phyloP scores from a whole-genome alignment of 2,888 invertebrate genomes.

The Machimus atricapillus region DNA sequence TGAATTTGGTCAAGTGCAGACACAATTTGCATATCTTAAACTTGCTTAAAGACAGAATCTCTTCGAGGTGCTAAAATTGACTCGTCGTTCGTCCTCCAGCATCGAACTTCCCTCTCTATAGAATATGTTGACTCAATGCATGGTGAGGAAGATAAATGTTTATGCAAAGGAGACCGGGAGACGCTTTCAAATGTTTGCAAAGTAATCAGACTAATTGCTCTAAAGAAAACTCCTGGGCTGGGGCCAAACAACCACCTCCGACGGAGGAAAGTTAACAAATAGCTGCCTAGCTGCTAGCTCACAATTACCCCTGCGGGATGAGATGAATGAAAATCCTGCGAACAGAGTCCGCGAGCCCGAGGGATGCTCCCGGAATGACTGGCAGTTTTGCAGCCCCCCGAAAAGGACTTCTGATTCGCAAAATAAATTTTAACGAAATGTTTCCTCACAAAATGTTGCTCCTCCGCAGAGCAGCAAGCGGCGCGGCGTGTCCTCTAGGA shows the following conservation, averaged over 20 bases:
- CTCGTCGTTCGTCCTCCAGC: not conserved
- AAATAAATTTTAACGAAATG: not conserved
- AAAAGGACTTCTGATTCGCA: not conserved
- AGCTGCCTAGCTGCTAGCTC: not conserved
- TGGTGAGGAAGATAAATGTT: not conserved
- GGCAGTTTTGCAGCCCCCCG: not conserved
- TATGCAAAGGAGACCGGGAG: not conserved
- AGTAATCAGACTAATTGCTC: not conserved
- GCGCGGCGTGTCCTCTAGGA: not conserved
- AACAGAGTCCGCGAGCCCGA: not conserved
- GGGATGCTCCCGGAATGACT: not conserved
- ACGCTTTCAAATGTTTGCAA: not conserved
- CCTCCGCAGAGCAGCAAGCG: not conserved
- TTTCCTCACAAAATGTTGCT: not conserved
- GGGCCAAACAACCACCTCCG: not conserved
- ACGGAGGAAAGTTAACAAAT: not conserved
- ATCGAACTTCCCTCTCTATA: not conserved
- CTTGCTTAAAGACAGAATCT: not conserved
- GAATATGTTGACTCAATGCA: not conserved
- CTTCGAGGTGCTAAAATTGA: not conserved
- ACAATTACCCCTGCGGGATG: not conserved
- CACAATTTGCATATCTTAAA: not conserved
- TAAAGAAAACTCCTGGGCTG: not conserved
- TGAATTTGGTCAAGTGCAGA: not conserved
- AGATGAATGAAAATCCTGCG: not conserved